Evolutionary conservation across 2,888 invertebrate species (phyloP).

Genomic region (Drosophila borborema): DNA sequence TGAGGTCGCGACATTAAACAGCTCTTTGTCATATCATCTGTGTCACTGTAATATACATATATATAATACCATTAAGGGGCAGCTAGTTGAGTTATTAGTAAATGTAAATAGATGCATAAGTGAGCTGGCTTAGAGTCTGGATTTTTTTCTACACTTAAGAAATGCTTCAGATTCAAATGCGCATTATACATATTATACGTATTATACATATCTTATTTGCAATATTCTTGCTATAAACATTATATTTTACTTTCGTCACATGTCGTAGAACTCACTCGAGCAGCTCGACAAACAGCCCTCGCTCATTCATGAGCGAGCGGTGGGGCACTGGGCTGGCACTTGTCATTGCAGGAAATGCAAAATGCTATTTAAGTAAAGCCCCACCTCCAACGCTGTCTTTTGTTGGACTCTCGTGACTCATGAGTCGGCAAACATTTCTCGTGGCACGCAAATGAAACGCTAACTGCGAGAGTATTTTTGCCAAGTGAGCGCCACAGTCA

Average conservation of each 20-base stretch:
- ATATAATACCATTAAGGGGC: slow-evolving; percentile 6
- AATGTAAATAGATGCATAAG: not conserved
- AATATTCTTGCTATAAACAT: not conserved
- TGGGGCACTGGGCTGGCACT: slow-evolving; percentile 42
- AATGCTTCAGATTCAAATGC: not conserved
- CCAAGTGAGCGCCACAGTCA: slow-evolving; percentile 41
- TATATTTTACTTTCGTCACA: not conserved
- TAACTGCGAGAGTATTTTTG: slow-evolving; percentile 55
- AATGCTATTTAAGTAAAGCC: slow-evolving; percentile 64
- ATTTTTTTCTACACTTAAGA: not conserved
- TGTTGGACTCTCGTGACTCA: slow-evolving; percentile 61
- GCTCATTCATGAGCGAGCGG: not conserved
- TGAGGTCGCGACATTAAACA: slow-evolving; percentile 42
- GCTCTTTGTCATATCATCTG: slow-evolving; percentile 49
- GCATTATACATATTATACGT: too few relatives aligned
- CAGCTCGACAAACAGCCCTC: slow-evolving; percentile 31
- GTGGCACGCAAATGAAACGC: slow-evolving; percentile 53
- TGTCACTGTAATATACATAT: slow-evolving; percentile 10
- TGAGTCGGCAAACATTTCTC: slow-evolving; percentile 43
- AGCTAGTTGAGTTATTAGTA: slow-evolving; percentile 1
- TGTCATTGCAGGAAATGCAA: slow-evolving; percentile 72
- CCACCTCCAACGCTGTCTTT: slow-evolving; percentile 13
- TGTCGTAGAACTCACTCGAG: not conserved
- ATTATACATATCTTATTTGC: not conserved
- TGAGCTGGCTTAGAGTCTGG: not conserved